phyloP scores from a whole-genome alignment of 2,113 vertebrate genomes.

The Vicugna pacos region DNA sequence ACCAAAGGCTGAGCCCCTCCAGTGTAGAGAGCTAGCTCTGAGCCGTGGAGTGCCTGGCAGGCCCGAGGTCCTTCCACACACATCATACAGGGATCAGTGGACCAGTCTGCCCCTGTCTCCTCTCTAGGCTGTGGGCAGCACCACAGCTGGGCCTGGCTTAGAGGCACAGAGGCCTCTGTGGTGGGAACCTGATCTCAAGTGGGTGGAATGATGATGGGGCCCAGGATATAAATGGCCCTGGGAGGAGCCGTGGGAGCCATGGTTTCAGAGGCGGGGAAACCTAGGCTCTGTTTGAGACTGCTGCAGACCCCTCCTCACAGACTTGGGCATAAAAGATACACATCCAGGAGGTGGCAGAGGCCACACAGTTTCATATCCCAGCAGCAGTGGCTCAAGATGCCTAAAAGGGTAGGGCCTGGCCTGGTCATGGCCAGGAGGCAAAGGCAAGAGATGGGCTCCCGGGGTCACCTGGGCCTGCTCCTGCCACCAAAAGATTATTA shows the following conservation, averaged over 20 bases:
- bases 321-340: background rate
- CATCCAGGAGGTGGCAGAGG: background rate
- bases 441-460: background rate
- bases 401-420: background rate
- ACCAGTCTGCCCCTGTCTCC: background rate
- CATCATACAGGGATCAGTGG: background rate
- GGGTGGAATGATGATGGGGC: background rate
- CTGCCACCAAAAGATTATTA: background rate
- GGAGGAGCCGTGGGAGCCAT: background rate
- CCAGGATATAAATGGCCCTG: slow-evolving; percentile 27
- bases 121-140: background rate
- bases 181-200: slow-evolving; percentile 13
- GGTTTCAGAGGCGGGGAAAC: slow-evolving; percentile 34
- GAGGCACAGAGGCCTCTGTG: background rate
- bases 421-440: background rate
- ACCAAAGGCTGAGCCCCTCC: background rate
- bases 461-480: background rate
- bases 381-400: background rate
- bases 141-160: background rate
- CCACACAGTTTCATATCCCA: background rate
- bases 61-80: background rate
- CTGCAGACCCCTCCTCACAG: background rate
- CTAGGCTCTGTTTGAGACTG: background rate
- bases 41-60: background rate
- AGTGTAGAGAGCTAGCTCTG: background rate